These are phyloP conservation scores for Apamea sordens DNA, from an alignment of 2,888 invertebrate species.

Conservation along the genomic window DNA sequence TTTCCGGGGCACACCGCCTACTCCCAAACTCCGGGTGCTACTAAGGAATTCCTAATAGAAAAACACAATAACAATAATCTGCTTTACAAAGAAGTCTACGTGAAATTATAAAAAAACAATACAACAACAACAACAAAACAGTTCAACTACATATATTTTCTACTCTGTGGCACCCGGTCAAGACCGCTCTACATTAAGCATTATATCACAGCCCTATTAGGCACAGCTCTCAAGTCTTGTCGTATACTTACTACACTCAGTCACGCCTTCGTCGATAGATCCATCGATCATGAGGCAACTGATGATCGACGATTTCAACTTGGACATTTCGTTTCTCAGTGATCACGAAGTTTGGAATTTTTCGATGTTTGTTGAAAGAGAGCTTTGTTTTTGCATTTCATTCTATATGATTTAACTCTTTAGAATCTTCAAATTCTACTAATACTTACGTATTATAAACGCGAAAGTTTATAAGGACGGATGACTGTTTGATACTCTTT, in stretches of 20 bases:
- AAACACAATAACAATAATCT: too few relatives aligned
- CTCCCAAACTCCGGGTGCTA: too few relatives aligned
- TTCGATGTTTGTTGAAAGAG: slow-evolving; percentile 6
- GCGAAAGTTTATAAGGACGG: too few relatives aligned
- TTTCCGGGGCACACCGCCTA: too few relatives aligned
- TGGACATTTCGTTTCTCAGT: slow-evolving; percentile 18
- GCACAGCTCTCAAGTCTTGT: slow-evolving; percentile 38
- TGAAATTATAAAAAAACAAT: background rate
- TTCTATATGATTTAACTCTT: background rate
- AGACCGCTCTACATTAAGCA: slow-evolving; percentile 29
- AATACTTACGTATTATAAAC: too few relatives aligned
- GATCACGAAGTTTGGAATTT: slow-evolving; percentile 18
- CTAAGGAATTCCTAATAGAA: too few relatives aligned
- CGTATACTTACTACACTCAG: slow-evolving; percentile 14
- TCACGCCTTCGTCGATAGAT: slow-evolving; percentile 39
- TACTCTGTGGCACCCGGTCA: slow-evolving; percentile 34
- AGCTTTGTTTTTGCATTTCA: background rate
- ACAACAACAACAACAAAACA: background rate
- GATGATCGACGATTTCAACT: slow-evolving; percentile 17
- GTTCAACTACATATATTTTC: background rate
- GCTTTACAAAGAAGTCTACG: too few relatives aligned
- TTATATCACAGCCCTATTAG: slow-evolving; percentile 53
- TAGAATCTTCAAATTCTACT: too few relatives aligned
- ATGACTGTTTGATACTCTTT: too few relatives aligned
- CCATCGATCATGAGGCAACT: slow-evolving; percentile 48